Evolutionary conservation across 2,797 vertebrate genomes (phyloP).

Genomic region (Rhinoraja longicauda): DNA sequence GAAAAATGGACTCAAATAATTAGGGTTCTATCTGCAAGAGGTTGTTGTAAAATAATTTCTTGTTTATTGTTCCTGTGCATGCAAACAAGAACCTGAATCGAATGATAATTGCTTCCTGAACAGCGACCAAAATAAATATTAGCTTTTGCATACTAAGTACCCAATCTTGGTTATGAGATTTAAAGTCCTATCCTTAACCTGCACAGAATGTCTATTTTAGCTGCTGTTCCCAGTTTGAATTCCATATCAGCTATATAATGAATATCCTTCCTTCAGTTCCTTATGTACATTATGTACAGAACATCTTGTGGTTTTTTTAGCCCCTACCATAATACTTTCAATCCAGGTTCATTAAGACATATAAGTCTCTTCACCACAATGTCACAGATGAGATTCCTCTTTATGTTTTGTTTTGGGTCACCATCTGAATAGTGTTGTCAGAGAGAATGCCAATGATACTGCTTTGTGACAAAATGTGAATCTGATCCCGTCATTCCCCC

Average conservation of each 20-base stretch:
- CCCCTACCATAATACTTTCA: too few relatives aligned
- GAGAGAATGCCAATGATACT: not conserved
- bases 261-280: not conserved
- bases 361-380: not conserved
- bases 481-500: not conserved
- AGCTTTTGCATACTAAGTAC: not conserved
- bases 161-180: not conserved
- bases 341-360: too few relatives aligned
- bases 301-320: too few relatives aligned
- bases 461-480: not conserved
- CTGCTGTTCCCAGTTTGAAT: not conserved
- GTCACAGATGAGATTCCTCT: not conserved
- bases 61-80: not conserved
- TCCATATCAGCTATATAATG: not conserved
- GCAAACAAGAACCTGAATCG: not conserved
- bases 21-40: not conserved
- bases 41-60: not conserved
- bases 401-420: not conserved
- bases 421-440: not conserved
- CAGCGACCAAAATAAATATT: not conserved
- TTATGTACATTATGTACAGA: too few relatives aligned
- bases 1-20: not conserved
- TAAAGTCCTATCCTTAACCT: not conserved
- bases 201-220: not conserved
- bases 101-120: not conserved